phyloP scores from a whole-genome alignment of 2,113 vertebrate genomes.

The Nipponia nippon region DNA sequence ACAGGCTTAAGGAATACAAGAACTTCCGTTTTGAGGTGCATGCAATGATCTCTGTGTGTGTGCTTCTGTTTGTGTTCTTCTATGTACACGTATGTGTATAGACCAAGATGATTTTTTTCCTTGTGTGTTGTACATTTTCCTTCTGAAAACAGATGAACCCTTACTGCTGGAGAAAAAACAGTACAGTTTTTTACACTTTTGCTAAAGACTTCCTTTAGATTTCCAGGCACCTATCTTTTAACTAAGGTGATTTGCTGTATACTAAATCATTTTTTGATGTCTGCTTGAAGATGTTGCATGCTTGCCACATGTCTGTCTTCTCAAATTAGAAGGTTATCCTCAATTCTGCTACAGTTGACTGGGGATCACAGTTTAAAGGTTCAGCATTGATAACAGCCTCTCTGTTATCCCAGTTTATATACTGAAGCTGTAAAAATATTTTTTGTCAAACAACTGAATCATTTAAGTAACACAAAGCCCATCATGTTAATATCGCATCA shows the following conservation, averaged over 20 bases:
- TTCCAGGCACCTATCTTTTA: neutral
- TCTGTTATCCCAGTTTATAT: neutral
- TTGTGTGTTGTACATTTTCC: neutral
- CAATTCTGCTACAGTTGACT: neutral
- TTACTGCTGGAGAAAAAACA: neutral
- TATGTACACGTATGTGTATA: neutral
- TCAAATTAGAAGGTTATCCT: neutral
- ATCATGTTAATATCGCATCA: neutral
- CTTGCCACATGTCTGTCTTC: neutral
- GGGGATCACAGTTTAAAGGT: neutral
- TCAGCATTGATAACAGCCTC: neutral
- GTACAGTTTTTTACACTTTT: neutral
- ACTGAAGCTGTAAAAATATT: neutral
- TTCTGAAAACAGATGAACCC: neutral
- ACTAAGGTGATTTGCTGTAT: neutral
- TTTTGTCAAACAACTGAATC: neutral
- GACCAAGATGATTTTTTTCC: neutral
- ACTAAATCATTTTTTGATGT: neutral
- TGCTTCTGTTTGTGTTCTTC: neutral
- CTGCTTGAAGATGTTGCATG: neutral
- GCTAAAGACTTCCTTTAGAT: neutral
- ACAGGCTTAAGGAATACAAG: neutral
- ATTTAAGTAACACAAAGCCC: neutral
- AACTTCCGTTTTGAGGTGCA: neutral
- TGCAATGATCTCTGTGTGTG: neutral